These are phyloP conservation scores for Coregonus ussuriensis DNA, from an alignment of 2,797 vertebrate species.

Conservation along the genomic window DNA sequence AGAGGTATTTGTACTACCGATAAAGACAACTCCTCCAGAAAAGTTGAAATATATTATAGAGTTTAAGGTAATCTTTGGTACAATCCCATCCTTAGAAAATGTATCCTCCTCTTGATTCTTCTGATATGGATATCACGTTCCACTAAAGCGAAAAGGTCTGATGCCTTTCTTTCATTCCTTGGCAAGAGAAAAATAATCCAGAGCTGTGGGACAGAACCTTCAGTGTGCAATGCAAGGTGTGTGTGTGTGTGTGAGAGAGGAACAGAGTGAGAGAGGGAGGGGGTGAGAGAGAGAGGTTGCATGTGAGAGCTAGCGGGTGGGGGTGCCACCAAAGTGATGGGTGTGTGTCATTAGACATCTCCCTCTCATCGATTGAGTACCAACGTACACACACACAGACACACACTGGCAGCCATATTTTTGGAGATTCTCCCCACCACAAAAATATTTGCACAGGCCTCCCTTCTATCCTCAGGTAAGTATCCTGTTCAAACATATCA, in stretches of 20 bases:
- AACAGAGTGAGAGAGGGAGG: slow-evolving; percentile 22
- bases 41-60: slow-evolving; percentile 1
- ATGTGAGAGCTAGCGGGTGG: slow-evolving; percentile 17
- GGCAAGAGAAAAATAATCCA: background rate
- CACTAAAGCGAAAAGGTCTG: background rate
- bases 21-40: slow-evolving; percentile 4
- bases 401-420: background rate
- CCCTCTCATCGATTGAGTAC: slow-evolving; percentile 29
- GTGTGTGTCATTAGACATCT: slow-evolving; percentile 66
- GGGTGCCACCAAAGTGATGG: background rate
- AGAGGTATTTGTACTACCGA: slow-evolving; percentile 53
- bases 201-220: slow-evolving; percentile 10
- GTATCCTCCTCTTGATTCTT: slow-evolving; percentile 7
- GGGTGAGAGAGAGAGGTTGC: slow-evolving; percentile 10
- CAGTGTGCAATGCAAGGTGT: background rate
- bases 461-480: slow-evolving; percentile 44
- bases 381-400: background rate
- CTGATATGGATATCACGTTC: slow-evolving; percentile 12
- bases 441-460: slow-evolving; percentile 42
- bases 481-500: slow-evolving; percentile 1
- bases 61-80: no score
- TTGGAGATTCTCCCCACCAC: slow-evolving; percentile 37
- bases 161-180: slow-evolving; percentile 49
- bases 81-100: no score
- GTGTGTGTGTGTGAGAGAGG: background rate